phyloP scores from a whole-genome alignment of 2,113 vertebrate genomes.

The Fukomys damarensis region DNA sequence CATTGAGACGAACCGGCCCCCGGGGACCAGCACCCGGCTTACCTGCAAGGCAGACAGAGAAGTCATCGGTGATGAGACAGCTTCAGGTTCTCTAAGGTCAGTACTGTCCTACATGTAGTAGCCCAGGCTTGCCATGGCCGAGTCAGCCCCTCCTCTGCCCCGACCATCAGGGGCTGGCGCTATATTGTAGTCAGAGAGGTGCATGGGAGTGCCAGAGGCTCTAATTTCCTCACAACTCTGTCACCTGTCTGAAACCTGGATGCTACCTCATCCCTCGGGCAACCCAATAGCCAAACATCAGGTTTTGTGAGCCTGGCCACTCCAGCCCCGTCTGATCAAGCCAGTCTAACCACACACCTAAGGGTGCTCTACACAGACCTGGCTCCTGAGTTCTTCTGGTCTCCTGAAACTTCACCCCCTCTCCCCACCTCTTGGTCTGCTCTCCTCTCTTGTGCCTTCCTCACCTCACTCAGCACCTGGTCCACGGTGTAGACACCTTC shows the following conservation, averaged over 20 bases:
- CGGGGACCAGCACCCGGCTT: slow-evolving; percentile 91
- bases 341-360: background rate
- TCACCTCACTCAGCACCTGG: slow-evolving; percentile 91
- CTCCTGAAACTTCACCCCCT: background rate
- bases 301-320: background rate
- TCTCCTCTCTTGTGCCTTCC: background rate
- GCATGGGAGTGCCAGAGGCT: background rate
- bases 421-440: background rate
- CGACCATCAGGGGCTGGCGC: background rate
- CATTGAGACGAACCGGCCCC: slow-evolving; percentile 93
- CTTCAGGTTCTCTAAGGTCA: slow-evolving; percentile 21
- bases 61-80: background rate
- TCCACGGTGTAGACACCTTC: slow-evolving; percentile 85
- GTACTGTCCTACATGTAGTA: background rate
- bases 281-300: slow-evolving; percentile 21
- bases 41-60: slow-evolving; percentile 86
- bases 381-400: background rate
- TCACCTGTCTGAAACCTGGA: background rate
- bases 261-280: background rate
- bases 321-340: background rate
- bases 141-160: background rate
- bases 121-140: background rate
- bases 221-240: slow-evolving; percentile 11
- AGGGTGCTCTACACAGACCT: background rate
- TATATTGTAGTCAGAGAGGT: background rate